phyloP scores from a whole-genome alignment of 2,888 invertebrate genomes.

The Acronicta aceris region DNA sequence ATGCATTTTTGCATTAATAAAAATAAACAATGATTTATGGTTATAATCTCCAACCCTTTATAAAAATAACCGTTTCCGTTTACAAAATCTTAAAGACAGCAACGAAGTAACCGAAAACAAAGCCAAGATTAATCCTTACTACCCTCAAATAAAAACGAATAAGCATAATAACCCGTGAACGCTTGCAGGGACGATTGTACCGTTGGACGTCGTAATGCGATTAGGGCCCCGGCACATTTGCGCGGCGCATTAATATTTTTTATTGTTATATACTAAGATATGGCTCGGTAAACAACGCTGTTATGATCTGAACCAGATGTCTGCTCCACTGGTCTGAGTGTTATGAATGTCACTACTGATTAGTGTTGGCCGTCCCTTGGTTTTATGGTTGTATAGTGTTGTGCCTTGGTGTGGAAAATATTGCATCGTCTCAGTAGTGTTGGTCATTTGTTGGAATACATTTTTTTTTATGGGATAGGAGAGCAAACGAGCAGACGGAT shows the following conservation, averaged over 20 bases:
- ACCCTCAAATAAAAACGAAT: slow-evolving; percentile 80
- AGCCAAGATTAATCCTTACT: slow-evolving; percentile 58
- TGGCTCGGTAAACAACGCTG: slow-evolving; percentile 81
- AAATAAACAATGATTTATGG: slow-evolving; percentile 41
- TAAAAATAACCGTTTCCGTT: slow-evolving; percentile 30
- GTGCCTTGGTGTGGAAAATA: slow-evolving; percentile 1
- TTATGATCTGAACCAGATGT: slow-evolving; percentile 76
- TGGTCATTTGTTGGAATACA: too few relatives aligned
- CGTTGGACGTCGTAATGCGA: slow-evolving; percentile 73
- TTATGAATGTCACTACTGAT: slow-evolving; percentile 48
- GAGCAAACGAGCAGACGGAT: too few relatives aligned
- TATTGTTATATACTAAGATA: slow-evolving; percentile 81
- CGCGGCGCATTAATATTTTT: slow-evolving; percentile 85
- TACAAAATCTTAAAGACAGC: slow-evolving; percentile 39
- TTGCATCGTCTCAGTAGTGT: background rate
- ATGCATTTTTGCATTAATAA: slow-evolving; percentile 1
- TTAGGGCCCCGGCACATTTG: slow-evolving; percentile 78
- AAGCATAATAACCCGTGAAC: slow-evolving; percentile 86
- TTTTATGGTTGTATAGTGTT: slow-evolving; percentile 15
- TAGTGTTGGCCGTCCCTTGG: slow-evolving; percentile 28
- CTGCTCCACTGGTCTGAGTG: slow-evolving; percentile 50
- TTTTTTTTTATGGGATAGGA: too few relatives aligned
- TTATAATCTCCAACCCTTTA: slow-evolving; percentile 45
- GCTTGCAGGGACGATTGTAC: slow-evolving; percentile 69
- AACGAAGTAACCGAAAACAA: slow-evolving; percentile 34